Evolutionary conservation across 2,888 invertebrate species (phyloP).

Genomic region (Pandemis cinnamomeana): DNA sequence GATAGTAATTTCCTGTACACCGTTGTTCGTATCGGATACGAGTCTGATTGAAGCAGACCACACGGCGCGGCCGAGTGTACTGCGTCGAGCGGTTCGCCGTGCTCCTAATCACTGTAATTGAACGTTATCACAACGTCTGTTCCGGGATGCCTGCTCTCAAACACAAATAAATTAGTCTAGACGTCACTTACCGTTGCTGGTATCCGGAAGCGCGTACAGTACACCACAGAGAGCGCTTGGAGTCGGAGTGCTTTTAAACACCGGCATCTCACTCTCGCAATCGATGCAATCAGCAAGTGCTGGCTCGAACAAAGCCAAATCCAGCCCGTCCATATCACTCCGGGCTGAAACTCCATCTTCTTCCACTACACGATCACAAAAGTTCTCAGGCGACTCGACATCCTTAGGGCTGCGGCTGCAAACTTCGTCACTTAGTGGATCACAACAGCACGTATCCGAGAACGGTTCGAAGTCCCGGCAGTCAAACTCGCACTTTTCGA

Average conservation of each 20-base stretch:
- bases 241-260: conserved; percentile 55
- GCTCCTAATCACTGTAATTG: conserved; percentile 71
- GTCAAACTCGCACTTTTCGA: conserved; percentile 84
- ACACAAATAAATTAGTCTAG: conserved; percentile 56
- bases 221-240: conserved; percentile 72
- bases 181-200: conserved; percentile 69
- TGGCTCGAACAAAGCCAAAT: conserved; percentile 87
- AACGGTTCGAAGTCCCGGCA: conserved; percentile 85
- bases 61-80: conserved; percentile 56
- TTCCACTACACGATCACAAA: conserved; percentile 70
- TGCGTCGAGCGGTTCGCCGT: conserved; percentile 54
- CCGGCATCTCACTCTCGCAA: conserved; percentile 53
- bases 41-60: conserved; percentile 65
- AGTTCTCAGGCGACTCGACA: conserved; percentile 79
- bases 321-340: conserved; percentile 87
- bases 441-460: conserved; percentile 86
- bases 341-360: conserved; percentile 77
- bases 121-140: conserved; percentile 62
- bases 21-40: conserved; percentile 82
- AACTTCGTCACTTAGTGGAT: conserved; percentile 78
- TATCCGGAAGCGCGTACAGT: conserved; percentile 69
- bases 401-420: conserved; percentile 81
- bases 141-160: conserved; percentile 58
- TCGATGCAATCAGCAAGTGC: conserved; percentile 72
- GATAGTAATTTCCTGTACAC: conserved; percentile 76